Conservation (phyloP, 2,888 invertebrate species). For the Liodrosophila aerea region DNA sequence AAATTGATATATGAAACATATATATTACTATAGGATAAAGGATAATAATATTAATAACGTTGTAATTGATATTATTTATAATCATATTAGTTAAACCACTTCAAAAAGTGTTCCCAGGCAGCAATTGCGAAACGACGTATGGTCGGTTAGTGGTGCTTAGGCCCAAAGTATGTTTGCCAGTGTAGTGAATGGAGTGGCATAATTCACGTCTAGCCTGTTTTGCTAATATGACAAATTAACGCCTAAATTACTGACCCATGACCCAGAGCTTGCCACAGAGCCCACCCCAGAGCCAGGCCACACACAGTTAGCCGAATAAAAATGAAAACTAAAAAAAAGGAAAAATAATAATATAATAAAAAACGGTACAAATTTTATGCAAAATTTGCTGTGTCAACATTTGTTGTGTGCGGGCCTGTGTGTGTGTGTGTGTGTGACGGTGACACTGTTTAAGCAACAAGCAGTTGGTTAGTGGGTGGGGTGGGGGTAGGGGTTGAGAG, state of each 20-base stretch:
- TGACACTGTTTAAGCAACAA: constrained; percentile 45
- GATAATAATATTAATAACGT: no score
- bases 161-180: no score
- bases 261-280: constrained; percentile 8
- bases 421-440: constrained; percentile 25
- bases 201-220: constrained; percentile 34
- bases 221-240: constrained; percentile 51
- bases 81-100: no score
- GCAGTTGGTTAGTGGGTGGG: neutral
- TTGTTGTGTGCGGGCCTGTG: constrained; percentile 41
- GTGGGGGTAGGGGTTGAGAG: neutral
- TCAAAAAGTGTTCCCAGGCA: no score
- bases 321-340: no score
- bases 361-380: constrained; percentile 50
- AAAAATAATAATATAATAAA: no score
- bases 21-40: no score
- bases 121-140: no score
- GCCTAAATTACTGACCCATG: constrained; percentile 47
- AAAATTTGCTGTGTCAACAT: constrained; percentile 53
- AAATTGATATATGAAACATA: no score
- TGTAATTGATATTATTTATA: no score
- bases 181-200: constrained; percentile 25
- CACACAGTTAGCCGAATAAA: constrained; percentile 24
- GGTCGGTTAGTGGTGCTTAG: no score
- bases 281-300: no score